Evolutionary conservation across 2,888 invertebrate species (phyloP).

Genomic region (Listrodromus nycthemerus): DNA sequence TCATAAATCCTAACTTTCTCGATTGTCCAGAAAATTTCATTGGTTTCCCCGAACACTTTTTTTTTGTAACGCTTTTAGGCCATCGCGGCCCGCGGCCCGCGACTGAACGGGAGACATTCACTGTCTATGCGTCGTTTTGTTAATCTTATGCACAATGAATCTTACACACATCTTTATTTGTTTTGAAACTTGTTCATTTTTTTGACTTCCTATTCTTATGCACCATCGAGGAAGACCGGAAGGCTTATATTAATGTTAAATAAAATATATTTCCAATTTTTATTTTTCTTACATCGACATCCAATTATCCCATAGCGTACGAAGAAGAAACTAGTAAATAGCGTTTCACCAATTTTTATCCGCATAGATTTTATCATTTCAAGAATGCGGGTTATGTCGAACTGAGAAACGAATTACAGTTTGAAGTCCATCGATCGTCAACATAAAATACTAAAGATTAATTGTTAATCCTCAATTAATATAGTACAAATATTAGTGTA

Average conservation of each 20-base stretch:
- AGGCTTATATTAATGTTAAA: conserved; percentile 73
- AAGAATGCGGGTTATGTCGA: conserved; percentile 36
- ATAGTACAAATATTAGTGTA: conserved; percentile 69
- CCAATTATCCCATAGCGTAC: conserved; percentile 18
- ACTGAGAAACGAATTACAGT: conserved; percentile 48
- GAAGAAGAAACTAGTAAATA: conserved; percentile 4
- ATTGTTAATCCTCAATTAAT: conserved; percentile 61
- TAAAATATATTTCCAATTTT: conserved; percentile 79
- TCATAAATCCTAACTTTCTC: conserved; percentile 39
- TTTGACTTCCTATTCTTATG: conserved; percentile 53
- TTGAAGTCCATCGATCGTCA: conserved; percentile 50
- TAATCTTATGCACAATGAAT: conserved; percentile 19
- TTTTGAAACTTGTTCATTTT: conserved; percentile 43
- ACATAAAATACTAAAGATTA: conserved; percentile 30
- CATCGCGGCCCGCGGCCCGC: neutral
- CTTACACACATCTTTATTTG: conserved; percentile 62
- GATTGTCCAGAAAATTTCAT: conserved; percentile 23
- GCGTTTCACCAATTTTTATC: conserved; percentile 37
- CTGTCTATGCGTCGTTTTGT: conserved; percentile 11
- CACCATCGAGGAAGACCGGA: conserved; percentile 58
- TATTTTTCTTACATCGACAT: conserved; percentile 66
- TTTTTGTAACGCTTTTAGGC: conserved; percentile 27
- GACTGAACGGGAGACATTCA: neutral
- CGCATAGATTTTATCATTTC: conserved; percentile 29
- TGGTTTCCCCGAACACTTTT: neutral